A percentile compares a stretch with the other conserved stretches of the same genome.
Evolutionary conservation across 2,888 invertebrate species (phyloP).

Genomic region (Terebella lapidaria): DNA sequence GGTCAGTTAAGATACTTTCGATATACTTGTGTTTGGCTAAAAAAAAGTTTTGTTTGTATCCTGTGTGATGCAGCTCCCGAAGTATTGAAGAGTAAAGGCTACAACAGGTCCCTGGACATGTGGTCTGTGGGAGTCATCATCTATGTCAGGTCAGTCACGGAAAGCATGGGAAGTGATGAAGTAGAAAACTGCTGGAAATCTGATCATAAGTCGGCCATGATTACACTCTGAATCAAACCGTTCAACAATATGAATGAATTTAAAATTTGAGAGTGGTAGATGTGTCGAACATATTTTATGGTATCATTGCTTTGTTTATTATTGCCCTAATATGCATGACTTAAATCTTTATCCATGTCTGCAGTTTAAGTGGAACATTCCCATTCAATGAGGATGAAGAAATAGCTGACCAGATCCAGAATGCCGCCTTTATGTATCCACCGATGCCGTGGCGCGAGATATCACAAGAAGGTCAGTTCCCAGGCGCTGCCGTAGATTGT

Average conservation of each 20-base stretch:
- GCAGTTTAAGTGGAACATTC: slow-evolving; percentile 92
- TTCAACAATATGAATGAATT: too few species aligned
- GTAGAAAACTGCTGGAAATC: too few species aligned
- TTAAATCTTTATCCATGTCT: neutral
- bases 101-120: slow-evolving; percentile 98
- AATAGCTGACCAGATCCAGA: slow-evolving; percentile 98
- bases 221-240: too few species aligned
- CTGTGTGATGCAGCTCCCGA: slow-evolving; percentile 98
- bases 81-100: slow-evolving; percentile 95
- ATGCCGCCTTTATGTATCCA: slow-evolving; percentile 99
- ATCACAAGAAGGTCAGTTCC: slow-evolving; percentile 74
- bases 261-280: too few species aligned
- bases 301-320: too few species aligned
- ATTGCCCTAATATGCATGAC: neutral
- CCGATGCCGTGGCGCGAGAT: slow-evolving; percentile 95
- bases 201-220: too few species aligned
- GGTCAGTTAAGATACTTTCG: neutral
- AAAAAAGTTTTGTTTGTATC: too few species aligned
- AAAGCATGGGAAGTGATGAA: too few species aligned
- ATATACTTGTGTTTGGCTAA: too few species aligned
- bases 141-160: slow-evolving; percentile 68
- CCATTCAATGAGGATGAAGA: slow-evolving; percentile 99
- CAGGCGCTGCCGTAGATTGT: too few species aligned
- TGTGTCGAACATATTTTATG: too few species aligned
- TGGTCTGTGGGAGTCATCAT: slow-evolving; percentile 99